Base-by-base conservation (phyloP, 2,888 invertebrate genomes). In the Sesamia inferens region DNA sequence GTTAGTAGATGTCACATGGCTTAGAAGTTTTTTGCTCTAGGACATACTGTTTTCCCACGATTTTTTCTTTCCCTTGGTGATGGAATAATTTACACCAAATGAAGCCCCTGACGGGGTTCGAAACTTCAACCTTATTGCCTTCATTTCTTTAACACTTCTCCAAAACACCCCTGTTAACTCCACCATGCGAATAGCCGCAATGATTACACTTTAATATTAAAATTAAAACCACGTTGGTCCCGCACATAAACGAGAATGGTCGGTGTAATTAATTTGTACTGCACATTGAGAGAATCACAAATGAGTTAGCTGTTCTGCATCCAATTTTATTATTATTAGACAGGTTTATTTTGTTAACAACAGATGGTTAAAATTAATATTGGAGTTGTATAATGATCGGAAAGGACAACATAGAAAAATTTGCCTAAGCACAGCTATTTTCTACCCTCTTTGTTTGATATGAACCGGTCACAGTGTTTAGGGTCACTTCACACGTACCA, bases 211-310 rank as follows among this genome's bases (percentile, higher is more conserved):
- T 61, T 31, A 55, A 65, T 69, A 66, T 82, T 77, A 75, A 74
- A 76, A 78, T 82, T 73, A 82, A 79, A 78, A 16, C 65, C 66
- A 61, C 61, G 67, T 76, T 76, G 74, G 70, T 74, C 75, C 57
- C 76, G 58, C 68, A 82, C 61, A 75, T 78, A 76, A 80, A 80
- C 65, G 69, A 31, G 59, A 70, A 66, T 22, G 76, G 73, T 59
- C 55, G 59, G 11, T 70, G 73, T 84, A 82, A 84, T 84, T 84
- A 82, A 84, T 84, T 84, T 77, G 80, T 64, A 51, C 62, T 59
- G 78, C 64, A 58, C 80, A 82, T 73, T 82, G 76, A 78, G 80
- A 68, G 85, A 84, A 84, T 85, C 68, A 76, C 69, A 82, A 85
- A 85, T 85, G 78, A 77, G 78, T 76, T 74, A 51, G 44, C 51